phyloP scores from a whole-genome alignment of 2,113 vertebrate species.

The Thamnophis sirtalis region DNA sequence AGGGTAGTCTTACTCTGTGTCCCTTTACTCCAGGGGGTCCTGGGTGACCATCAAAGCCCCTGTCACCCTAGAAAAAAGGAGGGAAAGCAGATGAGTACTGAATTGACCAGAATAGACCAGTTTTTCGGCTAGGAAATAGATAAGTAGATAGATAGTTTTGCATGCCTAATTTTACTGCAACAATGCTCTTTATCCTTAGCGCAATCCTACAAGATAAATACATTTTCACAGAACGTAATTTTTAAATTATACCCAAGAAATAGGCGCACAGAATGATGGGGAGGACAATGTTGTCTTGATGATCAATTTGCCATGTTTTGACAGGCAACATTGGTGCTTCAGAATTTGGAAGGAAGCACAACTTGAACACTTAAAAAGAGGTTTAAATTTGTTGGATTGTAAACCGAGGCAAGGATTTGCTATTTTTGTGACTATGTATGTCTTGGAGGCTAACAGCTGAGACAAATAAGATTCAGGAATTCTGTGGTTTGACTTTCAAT shows the following conservation, averaged over 20 bases:
- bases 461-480: not conserved
- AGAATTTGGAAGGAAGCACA: not conserved
- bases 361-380: not conserved
- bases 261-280: not conserved
- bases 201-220: not conserved
- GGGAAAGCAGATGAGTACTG: not conserved
- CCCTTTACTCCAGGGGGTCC: conserved; percentile 88
- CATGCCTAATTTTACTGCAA: not conserved
- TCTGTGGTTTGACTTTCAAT: not conserved
- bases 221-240: not conserved
- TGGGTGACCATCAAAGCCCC: conserved; percentile 87
- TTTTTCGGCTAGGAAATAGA: not conserved
- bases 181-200: not conserved
- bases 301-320: not conserved
- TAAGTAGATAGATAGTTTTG: not conserved
- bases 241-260: not conserved
- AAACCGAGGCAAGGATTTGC: not conserved
- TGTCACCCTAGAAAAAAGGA: conserved; percentile 78
- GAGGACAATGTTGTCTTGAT: not conserved
- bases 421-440: not conserved
- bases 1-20: conserved; percentile 69
- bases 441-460: not conserved
- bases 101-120: not conserved
- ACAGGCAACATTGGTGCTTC: not conserved
- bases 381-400: not conserved